Base-by-base conservation (phyloP, 2,888 invertebrate genomes). In the Hypercompe scribonia region DNA sequence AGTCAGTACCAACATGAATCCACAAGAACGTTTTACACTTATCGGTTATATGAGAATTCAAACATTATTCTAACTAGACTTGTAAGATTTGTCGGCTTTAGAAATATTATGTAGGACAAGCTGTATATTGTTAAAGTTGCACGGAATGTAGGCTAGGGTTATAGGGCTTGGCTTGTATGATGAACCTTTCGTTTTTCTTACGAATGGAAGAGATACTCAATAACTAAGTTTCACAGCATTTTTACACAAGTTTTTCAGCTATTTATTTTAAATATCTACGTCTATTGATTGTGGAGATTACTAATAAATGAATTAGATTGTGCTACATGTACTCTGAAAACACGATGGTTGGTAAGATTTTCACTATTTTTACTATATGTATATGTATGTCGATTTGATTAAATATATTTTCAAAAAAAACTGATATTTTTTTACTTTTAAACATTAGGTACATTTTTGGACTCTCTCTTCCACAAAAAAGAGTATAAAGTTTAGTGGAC, bases 21-120 rank as follows among this genome's bases (percentile, higher is more conserved):
- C 75, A 66, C 75, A 75, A 66, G 75, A 71, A 75, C 69, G 69
- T 69, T 72, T 69, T 66, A 69, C 66, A 72, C 65, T 50, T 36
- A 75, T 75, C 46, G 42, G 31, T 46, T 46, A 39, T 66, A 72
- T 66, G 75, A 72, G 65, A 75, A 69, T 66, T 69, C n/a, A 50
- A 58, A 61, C 63, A 31, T 67, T 70, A 39, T 68, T 54, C 39
- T 71, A 67, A 36, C 31, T n/a, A 67, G 31, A 68, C 18, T 31
- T 68, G 28, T 58, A 58, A 65, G n/a, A 68, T 42, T 69, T 42
- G 15, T 39, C 24, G 68, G 36, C 58, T 46, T 68, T 65, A 58
- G 46, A 36, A 28, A 21, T 64, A 36, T 71, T 67, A 69, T 61
- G 66, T 42, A 67, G 39, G 18, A 65, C 54, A 39, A 65, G 24